Evolutionary conservation across 30 jellyfish, hydroid and myxozoan species (phyloP).

Genomic region (Nemopilema nomurai): DNA sequence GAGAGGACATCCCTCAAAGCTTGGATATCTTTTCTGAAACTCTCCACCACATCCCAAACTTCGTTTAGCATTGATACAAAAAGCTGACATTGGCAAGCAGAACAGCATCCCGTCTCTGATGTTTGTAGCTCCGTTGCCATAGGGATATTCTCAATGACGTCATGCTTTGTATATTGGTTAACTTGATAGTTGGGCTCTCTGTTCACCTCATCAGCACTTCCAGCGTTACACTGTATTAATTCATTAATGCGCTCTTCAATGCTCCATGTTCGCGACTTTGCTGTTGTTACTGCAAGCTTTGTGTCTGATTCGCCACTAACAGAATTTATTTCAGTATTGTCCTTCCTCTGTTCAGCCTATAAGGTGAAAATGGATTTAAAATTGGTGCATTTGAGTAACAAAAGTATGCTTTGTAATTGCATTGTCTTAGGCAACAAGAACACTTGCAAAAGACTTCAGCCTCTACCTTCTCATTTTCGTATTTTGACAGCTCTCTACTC

Average conservation of each 20-base stretch:
- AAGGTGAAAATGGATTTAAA: too few species aligned
- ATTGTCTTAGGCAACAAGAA: too few species aligned
- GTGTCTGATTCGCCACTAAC: neutral
- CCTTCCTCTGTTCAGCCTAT: slow-evolving; percentile 1
- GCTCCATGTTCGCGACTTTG: slow-evolving; percentile 17
- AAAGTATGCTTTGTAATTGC: too few species aligned
- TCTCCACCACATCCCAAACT: neutral
- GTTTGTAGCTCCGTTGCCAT: neutral
- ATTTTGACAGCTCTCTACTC: neutral
- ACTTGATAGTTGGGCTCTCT: neutral
- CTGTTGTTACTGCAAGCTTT: neutral
- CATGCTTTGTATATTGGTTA: neutral
- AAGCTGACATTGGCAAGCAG: neutral
- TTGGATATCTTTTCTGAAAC: neutral
- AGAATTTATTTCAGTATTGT: neutral
- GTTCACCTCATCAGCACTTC: neutral
- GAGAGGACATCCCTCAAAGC: neutral
- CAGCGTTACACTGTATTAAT: neutral
- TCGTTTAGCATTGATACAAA: neutral
- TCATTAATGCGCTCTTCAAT: slow-evolving; percentile 1
- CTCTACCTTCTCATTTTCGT: slow-evolving; percentile 16
- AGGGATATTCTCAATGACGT: neutral
- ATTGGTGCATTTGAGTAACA: too few species aligned
- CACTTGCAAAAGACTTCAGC: too few species aligned
- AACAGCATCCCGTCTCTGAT: neutral